Conservation (phyloP, 1,140 invertebrate genomes). For the Argopecten irradians region DNA sequence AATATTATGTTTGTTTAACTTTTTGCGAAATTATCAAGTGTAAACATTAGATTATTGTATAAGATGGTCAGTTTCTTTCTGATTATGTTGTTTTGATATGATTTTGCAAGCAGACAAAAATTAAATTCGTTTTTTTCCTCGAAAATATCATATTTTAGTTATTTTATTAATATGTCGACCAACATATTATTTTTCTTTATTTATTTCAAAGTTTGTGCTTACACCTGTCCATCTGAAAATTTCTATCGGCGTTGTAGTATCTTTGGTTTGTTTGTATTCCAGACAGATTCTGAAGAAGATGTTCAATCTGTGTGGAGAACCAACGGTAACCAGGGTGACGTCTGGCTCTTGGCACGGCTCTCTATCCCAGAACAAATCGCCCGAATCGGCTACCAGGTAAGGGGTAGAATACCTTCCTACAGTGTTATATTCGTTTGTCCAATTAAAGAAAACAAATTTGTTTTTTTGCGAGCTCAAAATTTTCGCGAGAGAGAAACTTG, state of each 20-base stretch:
- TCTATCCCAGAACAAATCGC: conserved; percentile 68
- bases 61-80: too few species aligned
- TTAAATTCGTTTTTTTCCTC: too few species aligned
- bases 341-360: conserved; percentile 70
- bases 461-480: too few species aligned
- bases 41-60: too few species aligned
- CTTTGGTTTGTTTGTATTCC: not conserved
- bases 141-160: too few species aligned
- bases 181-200: not conserved
- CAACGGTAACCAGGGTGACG: conserved; percentile 75
- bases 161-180: not conserved
- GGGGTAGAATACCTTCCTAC: not conserved
- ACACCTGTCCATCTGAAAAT: not conserved
- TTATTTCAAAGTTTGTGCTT: not conserved
- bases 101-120: too few species aligned
- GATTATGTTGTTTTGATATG: too few species aligned
- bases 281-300: conserved; percentile 58
- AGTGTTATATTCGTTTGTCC: not conserved
- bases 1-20: not conserved
- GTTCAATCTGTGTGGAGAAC: conserved; percentile 69
- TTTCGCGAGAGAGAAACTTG: too few species aligned
- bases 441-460: too few species aligned
- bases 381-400: conserved; percentile 71
- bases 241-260: not conserved
- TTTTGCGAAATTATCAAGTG: not conserved